These are phyloP conservation scores for Psix sp. DNA, from an alignment of 1,140 invertebrate genomes.

Conservation along the genomic window DNA sequence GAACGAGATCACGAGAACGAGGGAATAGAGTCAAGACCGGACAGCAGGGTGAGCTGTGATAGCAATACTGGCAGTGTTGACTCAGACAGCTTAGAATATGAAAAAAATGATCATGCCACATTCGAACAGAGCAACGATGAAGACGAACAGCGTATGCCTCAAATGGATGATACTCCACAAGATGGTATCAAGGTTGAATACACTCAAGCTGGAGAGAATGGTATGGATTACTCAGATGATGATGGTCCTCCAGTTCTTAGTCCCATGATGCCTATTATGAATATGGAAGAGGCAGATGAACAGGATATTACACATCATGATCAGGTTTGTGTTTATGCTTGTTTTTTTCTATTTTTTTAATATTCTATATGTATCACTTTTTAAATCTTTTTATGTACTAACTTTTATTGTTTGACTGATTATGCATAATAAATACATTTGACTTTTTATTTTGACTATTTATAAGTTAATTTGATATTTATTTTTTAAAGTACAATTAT, in stretches of 20 bases:
- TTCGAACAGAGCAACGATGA: slow-evolving; percentile 47
- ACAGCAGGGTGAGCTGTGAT: slow-evolving; percentile 55
- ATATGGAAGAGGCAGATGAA: slow-evolving; percentile 27
- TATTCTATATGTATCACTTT: background rate
- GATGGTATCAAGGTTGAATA: slow-evolving; percentile 1
- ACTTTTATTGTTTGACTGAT: no score
- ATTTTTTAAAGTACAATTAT: no score
- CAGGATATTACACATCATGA: slow-evolving; percentile 44
- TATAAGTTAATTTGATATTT: no score
- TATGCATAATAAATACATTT: no score
- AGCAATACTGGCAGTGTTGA: slow-evolving; percentile 53
- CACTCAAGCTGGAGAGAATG: slow-evolving; percentile 20
- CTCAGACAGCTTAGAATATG: slow-evolving; percentile 40
- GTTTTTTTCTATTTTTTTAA: background rate
- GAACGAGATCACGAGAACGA: slow-evolving; percentile 56
- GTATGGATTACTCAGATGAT: slow-evolving; percentile 68
- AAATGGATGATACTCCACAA: slow-evolving; percentile 52
- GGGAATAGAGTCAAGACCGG: slow-evolving; percentile 52
- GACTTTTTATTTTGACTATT: no score
- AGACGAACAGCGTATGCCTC: slow-evolving; percentile 57
- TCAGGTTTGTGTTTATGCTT: slow-evolving; percentile 17
- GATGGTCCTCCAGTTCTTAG: slow-evolving; percentile 73
- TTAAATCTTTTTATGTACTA: no score
- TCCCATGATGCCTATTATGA: slow-evolving; percentile 68
- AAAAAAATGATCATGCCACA: slow-evolving; percentile 10